Evolutionary conservation across 1,140 invertebrate species (phyloP).

Genomic region (Atopsyche davidsoni): DNA sequence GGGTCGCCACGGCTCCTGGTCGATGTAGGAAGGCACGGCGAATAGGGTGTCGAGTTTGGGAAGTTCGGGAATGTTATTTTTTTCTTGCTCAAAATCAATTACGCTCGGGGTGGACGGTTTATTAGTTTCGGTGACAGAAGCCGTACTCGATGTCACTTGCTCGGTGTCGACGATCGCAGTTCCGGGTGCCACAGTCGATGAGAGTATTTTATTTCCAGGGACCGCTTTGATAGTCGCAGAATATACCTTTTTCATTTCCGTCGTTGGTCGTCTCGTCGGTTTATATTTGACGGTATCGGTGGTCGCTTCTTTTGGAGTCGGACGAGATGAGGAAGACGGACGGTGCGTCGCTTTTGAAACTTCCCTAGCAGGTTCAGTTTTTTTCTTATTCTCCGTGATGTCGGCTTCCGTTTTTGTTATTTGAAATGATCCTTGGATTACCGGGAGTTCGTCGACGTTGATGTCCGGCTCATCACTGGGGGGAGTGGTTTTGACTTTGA

Average conservation of each 20-base stretch:
- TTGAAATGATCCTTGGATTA: slow-evolving; percentile 55
- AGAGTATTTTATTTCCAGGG: slow-evolving; percentile 31
- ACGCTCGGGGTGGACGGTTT: background rate
- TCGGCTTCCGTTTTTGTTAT: slow-evolving; percentile 56
- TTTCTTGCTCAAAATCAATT: slow-evolving; percentile 6
- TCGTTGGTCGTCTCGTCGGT: slow-evolving; percentile 30
- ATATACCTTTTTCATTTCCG: slow-evolving; percentile 27
- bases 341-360: slow-evolving; percentile 33
- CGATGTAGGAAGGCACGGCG: slow-evolving; percentile 45
- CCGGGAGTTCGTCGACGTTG: slow-evolving; percentile 49
- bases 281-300: slow-evolving; percentile 43
- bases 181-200: slow-evolving; percentile 34
- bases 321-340: slow-evolving; percentile 34
- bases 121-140: background rate
- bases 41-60: slow-evolving; percentile 47
- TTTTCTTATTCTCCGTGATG: slow-evolving; percentile 53
- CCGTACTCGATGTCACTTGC: slow-evolving; percentile 20
- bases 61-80: slow-evolving; percentile 33
- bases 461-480: slow-evolving; percentile 47
- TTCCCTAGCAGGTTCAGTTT: slow-evolving; percentile 34
- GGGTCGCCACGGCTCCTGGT: slow-evolving; percentile 53
- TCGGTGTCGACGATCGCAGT: slow-evolving; percentile 34
- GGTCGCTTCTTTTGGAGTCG: slow-evolving; percentile 38
- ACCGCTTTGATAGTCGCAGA: slow-evolving; percentile 27
- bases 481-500: slow-evolving; percentile 34